Percentiles rank a stretch among this genome's conserved stretches.
These are phyloP conservation scores for Petrolisthes cinctipes DNA, from an alignment of 2,888 invertebrate species.

Conservation along the genomic window DNA sequence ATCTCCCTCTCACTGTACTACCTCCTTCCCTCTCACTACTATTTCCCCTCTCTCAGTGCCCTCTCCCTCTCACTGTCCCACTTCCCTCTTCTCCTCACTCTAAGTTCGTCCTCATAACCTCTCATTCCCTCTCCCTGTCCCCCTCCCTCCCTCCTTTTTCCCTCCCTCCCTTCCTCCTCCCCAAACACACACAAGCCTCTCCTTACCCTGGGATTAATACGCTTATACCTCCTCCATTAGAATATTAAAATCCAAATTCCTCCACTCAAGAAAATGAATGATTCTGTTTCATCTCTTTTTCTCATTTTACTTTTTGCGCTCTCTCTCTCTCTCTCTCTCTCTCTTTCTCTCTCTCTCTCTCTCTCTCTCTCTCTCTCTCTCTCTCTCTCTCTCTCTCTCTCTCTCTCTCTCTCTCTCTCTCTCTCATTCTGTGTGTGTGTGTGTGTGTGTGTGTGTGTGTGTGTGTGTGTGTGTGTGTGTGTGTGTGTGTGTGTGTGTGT, in stretches of 20 bases:
- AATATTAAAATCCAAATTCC: slow-evolving; percentile 11
- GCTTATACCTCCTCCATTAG: slow-evolving; percentile 18
- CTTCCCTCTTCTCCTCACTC: background rate
- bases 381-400: slow-evolving; percentile 23
- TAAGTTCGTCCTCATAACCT: background rate
- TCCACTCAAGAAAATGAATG: slow-evolving; percentile 12
- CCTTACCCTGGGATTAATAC: slow-evolving; percentile 13
- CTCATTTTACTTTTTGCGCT: background rate
- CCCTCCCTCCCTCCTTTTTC: background rate
- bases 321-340: slow-evolving; percentile 8
- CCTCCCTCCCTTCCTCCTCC: background rate
- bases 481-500: background rate
- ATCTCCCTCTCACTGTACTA: background rate
- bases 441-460: background rate
- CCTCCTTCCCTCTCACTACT: background rate
- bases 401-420: slow-evolving; percentile 28
- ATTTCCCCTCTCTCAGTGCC: background rate
- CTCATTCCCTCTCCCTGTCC: background rate
- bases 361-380: slow-evolving; percentile 20
- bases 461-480: background rate
- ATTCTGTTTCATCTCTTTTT: slow-evolving; percentile 21
- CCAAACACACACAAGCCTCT: background rate
- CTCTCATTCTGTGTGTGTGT: slow-evolving; percentile 15
- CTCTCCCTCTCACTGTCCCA: background rate
- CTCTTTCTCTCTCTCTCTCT: slow-evolving; percentile 9